These are phyloP conservation scores for Cynocephalus volans DNA, from an alignment of 2,113 vertebrate species.

Conservation along the genomic window DNA sequence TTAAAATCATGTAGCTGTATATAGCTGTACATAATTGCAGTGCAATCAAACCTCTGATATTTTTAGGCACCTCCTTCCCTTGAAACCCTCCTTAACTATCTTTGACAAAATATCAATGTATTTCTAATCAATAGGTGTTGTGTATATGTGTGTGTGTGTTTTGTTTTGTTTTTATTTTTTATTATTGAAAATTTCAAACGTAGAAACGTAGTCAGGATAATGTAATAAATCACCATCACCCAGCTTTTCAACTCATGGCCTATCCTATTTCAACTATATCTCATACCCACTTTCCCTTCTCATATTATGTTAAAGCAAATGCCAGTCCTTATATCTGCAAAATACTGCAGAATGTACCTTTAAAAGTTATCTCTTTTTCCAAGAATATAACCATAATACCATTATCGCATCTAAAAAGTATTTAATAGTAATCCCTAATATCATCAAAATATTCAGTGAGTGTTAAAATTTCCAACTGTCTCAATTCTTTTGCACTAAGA, in stretches of 20 bases:
- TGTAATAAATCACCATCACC: neutral
- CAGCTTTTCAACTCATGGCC: neutral
- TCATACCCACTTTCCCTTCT: neutral
- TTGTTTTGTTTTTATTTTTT: conserved; percentile 31
- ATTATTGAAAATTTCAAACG: neutral
- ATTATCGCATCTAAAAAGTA: neutral
- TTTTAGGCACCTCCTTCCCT: conserved; percentile 69
- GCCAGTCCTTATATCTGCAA: neutral
- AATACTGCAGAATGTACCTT: neutral
- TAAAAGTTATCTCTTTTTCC: neutral
- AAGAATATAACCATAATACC: conserved; percentile 32
- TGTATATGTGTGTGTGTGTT: neutral
- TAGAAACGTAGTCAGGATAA: neutral
- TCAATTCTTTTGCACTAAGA: neutral
- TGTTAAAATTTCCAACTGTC: neutral
- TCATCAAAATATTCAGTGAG: neutral
- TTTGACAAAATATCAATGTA: conserved; percentile 53
- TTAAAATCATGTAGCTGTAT: conserved; percentile 59
- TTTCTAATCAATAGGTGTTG: neutral
- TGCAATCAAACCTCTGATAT: conserved; percentile 70
- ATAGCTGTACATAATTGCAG: conserved; percentile 66
- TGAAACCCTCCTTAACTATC: conserved; percentile 49
- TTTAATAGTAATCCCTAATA: conserved; percentile 20
- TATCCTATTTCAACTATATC: neutral
- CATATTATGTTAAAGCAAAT: neutral